Percentiles rank a stretch among this genome's conserved stretches.
Evolutionary conservation across 2,797 vertebrate genomes (phyloP).

Genomic region (Sciaenops ocellatus): DNA sequence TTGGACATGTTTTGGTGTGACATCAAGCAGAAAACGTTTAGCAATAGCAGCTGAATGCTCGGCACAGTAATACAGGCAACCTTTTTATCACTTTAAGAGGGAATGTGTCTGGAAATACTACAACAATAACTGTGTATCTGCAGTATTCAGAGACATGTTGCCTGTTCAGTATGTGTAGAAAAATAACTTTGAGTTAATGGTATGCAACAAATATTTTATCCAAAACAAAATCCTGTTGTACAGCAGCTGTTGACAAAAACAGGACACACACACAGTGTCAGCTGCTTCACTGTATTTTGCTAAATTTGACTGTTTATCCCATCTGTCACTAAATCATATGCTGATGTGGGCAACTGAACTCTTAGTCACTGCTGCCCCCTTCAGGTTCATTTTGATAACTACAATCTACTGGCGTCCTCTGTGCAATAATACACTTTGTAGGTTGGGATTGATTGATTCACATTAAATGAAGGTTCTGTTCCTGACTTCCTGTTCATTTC

Average conservation of each 20-base stretch:
- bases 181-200: background rate
- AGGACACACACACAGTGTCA: background rate
- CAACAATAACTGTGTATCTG: background rate
- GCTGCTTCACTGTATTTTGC: constrained; percentile 2
- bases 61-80: background rate
- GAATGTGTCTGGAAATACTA: background rate
- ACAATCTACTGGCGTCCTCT: background rate
- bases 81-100: background rate
- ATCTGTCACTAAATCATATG: background rate
- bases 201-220: background rate
- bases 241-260: background rate
- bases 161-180: background rate
- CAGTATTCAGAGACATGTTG: background rate
- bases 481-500: background rate
- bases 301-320: background rate
- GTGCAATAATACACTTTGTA: background rate
- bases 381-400: constrained; percentile 61
- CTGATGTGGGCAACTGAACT: background rate
- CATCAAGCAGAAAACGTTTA: background rate
- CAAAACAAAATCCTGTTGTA: background rate
- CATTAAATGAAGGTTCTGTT: background rate
- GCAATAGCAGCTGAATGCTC: background rate
- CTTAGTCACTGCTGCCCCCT: constrained; percentile 74
- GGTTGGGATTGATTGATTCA: background rate
- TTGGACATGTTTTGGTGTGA: background rate